Conservation (phyloP, 2,888 invertebrate genomes). For the Lasioglossum oenotherae region DNA sequence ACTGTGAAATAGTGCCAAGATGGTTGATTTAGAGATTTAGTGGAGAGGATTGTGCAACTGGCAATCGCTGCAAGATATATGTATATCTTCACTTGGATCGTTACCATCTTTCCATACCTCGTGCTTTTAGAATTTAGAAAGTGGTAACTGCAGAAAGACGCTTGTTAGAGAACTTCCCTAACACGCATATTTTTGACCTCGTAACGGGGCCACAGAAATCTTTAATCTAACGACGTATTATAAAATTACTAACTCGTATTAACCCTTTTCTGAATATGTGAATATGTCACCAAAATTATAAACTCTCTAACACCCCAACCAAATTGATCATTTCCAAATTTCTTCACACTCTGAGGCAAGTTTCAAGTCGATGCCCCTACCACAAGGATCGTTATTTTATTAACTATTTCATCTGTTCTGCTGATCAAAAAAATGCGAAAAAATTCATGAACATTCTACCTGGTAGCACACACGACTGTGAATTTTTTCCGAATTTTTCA, state of each 20-base stretch:
- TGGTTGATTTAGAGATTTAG: conserved; percentile 57
- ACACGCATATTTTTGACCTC: neutral
- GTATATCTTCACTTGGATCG: conserved; percentile 56
- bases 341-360: too few species aligned
- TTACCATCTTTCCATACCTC: conserved; percentile 62
- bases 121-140: conserved; percentile 48
- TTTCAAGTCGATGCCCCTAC: too few species aligned
- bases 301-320: too few species aligned
- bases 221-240: neutral
- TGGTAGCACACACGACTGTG: too few species aligned
- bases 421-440: too few species aligned
- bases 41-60: conserved; percentile 64
- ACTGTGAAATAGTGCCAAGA: conserved; percentile 60
- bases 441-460: too few species aligned
- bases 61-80: conserved; percentile 49
- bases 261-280: neutral
- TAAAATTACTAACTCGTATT: neutral
- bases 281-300: too few species aligned
- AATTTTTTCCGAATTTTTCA: too few species aligned
- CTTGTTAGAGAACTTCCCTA: neutral
- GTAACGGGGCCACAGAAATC: neutral
- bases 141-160: conserved; percentile 11
- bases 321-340: too few species aligned
- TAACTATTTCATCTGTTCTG: too few species aligned
- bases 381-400: too few species aligned